These are phyloP conservation scores for Paguma larvata DNA, from an alignment of 2,797 vertebrate genomes.

Conservation along the genomic window DNA sequence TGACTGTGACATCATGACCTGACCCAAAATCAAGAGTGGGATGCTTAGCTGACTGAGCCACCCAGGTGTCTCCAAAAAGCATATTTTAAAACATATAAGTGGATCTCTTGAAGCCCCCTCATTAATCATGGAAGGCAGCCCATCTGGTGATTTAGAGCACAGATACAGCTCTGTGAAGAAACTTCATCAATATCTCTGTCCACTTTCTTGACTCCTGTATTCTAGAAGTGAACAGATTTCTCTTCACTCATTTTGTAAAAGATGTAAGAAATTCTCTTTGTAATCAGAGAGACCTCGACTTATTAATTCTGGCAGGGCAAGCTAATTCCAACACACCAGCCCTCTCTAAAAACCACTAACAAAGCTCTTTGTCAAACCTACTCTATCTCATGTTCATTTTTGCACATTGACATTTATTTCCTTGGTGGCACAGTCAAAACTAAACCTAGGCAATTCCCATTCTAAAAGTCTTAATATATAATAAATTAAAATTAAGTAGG, in stretches of 20 bases:
- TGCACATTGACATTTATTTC: not conserved
- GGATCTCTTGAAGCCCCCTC: not conserved
- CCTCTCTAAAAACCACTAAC: not conserved
- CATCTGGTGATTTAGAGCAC: not conserved
- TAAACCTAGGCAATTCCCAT: not conserved
- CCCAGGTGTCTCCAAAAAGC: not conserved
- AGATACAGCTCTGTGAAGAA: not conserved
- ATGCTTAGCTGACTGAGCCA: too few species aligned
- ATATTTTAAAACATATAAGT: not conserved
- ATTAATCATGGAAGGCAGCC: not conserved
- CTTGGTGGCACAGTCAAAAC: not conserved
- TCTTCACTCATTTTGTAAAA: not conserved
- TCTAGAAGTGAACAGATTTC: not conserved
- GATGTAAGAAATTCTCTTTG: not conserved
- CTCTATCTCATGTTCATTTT: not conserved
- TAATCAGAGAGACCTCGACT: not conserved
- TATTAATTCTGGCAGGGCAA: not conserved
- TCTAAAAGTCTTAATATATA: not conserved
- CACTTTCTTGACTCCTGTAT: not conserved
- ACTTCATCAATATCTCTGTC: not conserved
- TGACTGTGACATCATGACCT: too few species aligned
- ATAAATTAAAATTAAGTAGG: not conserved
- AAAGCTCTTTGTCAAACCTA: not conserved
- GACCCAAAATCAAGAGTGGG: too few species aligned
- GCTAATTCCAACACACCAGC: not conserved